Conservation (phyloP, 2,113 vertebrate genomes). For the Hippocampus guttulatus region DNA sequence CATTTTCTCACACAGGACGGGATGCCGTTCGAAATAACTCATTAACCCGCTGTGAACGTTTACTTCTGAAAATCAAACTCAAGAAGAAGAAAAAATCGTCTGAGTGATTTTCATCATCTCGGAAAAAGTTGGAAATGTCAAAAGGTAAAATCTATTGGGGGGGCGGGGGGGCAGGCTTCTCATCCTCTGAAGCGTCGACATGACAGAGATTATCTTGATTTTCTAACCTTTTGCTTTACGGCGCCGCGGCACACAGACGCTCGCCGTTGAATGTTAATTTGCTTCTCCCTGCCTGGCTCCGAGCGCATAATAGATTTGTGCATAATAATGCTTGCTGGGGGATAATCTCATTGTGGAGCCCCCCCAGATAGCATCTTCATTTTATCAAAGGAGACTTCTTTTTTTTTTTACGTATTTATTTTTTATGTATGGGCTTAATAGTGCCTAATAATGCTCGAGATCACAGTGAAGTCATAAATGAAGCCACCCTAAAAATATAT, state of each 20-base stretch:
- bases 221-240: constrained; percentile 39
- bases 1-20: too few relatives aligned
- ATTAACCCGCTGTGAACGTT: not conserved
- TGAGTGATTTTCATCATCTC: constrained; percentile 1
- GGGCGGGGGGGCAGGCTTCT: not conserved
- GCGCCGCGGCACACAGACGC: constrained; percentile 28
- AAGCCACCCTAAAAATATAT: not conserved
- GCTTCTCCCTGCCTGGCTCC: constrained; percentile 24
- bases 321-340: constrained; percentile 43
- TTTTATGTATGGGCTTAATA: not conserved
- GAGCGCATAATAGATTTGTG: constrained; percentile 53
- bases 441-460: not conserved
- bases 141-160: not conserved
- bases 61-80: not conserved
- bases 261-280: constrained; percentile 46
- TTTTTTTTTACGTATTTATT: not conserved
- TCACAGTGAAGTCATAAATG: not conserved
- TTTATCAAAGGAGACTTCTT: constrained; percentile 22
- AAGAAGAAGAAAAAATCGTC: not conserved
- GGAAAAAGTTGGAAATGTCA: constrained; percentile 30
- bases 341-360: constrained; percentile 50
- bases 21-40: too few relatives aligned
- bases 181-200: constrained; percentile 14
- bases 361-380: constrained; percentile 35
- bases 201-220: constrained; percentile 24